Evolutionary conservation across 2,888 invertebrate species (phyloP).

Genomic region (Drepanosiphum platanoidis): DNA sequence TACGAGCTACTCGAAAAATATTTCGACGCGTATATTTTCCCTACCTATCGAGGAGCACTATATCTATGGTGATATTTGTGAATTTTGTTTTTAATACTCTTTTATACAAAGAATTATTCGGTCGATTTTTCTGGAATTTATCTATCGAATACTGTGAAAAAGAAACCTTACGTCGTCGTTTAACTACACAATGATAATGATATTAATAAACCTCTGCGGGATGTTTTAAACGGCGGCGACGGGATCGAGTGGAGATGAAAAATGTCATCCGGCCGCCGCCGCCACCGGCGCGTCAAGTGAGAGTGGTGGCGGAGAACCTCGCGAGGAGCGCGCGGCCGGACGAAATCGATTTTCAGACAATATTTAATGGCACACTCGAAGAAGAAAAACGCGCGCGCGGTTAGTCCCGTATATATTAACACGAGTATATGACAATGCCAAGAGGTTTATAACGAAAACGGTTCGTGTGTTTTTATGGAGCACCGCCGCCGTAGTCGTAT

Average conservation of each 20-base stretch:
- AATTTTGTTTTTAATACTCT: no score
- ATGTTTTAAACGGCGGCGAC: background rate
- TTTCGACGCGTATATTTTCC: no score
- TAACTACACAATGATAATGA: no score
- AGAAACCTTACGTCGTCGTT: constrained; percentile 22
- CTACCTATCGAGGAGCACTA: no score
- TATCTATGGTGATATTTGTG: no score
- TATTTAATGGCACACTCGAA: background rate
- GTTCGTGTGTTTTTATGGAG: background rate
- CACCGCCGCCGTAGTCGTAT: background rate
- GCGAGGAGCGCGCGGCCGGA: background rate
- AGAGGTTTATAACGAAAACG: background rate
- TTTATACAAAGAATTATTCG: no score
- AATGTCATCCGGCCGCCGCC: constrained; percentile 15
- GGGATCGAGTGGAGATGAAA: constrained; percentile 16
- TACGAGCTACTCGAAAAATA: no score
- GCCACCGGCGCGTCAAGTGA: no score
- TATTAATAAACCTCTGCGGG: constrained; percentile 24
- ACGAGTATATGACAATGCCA: background rate
- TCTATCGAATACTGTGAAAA: background rate
- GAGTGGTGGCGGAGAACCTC: background rate
- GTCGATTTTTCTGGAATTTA: no score
- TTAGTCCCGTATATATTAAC: background rate
- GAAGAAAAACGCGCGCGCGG: background rate
- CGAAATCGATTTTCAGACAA: constrained; percentile 29